Evolutionary conservation across 2,888 invertebrate species (phyloP).

Genomic region (Cataglyphis livida): DNA sequence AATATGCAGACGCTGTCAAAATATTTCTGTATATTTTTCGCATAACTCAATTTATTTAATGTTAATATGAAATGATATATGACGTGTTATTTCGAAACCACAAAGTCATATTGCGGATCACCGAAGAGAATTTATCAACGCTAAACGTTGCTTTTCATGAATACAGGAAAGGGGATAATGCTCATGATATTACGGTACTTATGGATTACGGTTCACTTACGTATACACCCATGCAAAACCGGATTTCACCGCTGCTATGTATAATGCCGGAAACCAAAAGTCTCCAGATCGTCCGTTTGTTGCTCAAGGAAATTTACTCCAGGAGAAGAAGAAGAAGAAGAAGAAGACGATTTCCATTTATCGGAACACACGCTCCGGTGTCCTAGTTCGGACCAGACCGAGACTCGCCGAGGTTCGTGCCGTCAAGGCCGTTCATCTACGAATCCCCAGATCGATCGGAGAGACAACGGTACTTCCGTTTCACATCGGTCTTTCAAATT

Average conservation of each 20-base stretch:
- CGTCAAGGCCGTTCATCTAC: constrained; percentile 56
- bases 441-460: constrained; percentile 17
- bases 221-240: constrained; percentile 75
- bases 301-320: constrained; percentile 16
- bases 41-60: not conserved
- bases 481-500: not conserved
- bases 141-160: constrained; percentile 16
- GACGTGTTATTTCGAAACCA: not conserved
- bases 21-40: not conserved
- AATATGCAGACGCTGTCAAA: not conserved
- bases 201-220: constrained; percentile 66
- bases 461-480: constrained; percentile 54
- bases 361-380: constrained; percentile 42
- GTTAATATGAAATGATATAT: not conserved
- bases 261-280: constrained; percentile 31
- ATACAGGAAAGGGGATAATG: not conserved
- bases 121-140: not conserved
- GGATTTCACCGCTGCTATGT: constrained; percentile 28
- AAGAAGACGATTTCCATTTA: constrained; percentile 26
- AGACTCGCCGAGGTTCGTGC: constrained; percentile 31
- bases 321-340: constrained; percentile 1
- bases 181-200: constrained; percentile 45
- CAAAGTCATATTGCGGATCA: not conserved
- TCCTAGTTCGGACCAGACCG: constrained; percentile 42
- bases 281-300: not conserved